Evolutionary conservation across 2,888 invertebrate species (phyloP), one percentile per base, ranked within the genome.

Genomic region (Salticus scenicus): DNA sequence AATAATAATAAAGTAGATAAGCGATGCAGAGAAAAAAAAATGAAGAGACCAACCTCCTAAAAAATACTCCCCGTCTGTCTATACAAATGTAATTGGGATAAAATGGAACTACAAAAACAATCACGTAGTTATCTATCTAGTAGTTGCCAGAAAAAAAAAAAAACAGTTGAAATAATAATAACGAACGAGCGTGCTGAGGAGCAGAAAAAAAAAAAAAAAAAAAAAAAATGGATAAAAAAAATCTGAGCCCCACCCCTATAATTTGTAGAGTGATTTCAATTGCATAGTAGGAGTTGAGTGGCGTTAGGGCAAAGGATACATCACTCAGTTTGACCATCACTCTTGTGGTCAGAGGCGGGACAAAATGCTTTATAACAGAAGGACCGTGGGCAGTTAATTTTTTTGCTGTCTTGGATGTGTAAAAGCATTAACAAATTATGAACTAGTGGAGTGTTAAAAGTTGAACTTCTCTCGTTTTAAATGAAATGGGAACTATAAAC

Each of bases 71-170:
- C 24, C 27, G 28, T 28, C 64, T 84, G 83, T 84, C 83, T 67
- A 69, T 84, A 84, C 77, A 84, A 84, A 84, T 84, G 83, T 84
- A 84, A 77, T 84, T 84, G 83, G 77, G 77, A 78, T 78, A 84
- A 84, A 84, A 77, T 84, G 73, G 83, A 84, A 84, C 83, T 66
- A 78, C 83, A 77, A 77, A 84, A 84, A 84, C 77, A 84, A 84
- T 84, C 83, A 84, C 83, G 83, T 84, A 77, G 77, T 78, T 84
- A 84, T 84, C 83, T 77, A 84, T 84, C 83, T 77, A 63, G 77
- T 84, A 77, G 83, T 84, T 77, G 83, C 66, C 67, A 84, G 78
- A 84, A 57, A 84, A 73, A 84, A 72, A 77, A 84, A 84, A 57
- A 84, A 73, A 84, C 77, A 77, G 47, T 84, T 84, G 77, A 84